Percentiles rank a stretch among this genome's conserved stretches.
Evolutionary conservation across 1,140 invertebrate species (phyloP).

Genomic region (Euura saliciscinereae): DNA sequence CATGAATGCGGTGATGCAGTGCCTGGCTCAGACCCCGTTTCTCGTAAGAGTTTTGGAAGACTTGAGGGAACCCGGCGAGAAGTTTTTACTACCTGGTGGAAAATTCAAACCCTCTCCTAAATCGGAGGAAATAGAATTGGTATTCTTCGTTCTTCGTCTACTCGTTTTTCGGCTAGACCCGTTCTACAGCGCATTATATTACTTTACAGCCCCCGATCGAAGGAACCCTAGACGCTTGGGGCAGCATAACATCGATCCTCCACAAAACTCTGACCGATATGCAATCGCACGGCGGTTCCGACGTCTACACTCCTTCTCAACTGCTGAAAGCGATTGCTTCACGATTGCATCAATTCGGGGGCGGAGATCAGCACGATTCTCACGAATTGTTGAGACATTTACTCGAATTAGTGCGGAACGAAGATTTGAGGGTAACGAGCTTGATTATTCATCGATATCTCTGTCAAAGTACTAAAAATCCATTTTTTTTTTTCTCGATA

Average conservation of each 20-base stretch:
- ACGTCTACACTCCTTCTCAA: conserved; percentile 72
- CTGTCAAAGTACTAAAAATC: neutral
- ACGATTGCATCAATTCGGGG: conserved; percentile 84
- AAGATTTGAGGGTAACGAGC: conserved; percentile 47
- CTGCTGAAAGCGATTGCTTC: conserved; percentile 78
- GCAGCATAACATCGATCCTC: conserved; percentile 61
- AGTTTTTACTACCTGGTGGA: conserved; percentile 73
- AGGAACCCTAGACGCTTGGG: conserved; percentile 74
- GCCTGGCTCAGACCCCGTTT: conserved; percentile 84
- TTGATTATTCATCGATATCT: conserved; percentile 9
- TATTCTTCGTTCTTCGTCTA: conserved; percentile 28
- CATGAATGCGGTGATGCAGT: conserved; percentile 95
- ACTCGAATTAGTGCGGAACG: conserved; percentile 77
- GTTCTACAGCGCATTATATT: neutral
- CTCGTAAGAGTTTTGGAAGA: conserved; percentile 76
- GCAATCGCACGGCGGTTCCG: conserved; percentile 55
- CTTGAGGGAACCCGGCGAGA: conserved; percentile 70
- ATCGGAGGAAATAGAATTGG: conserved; percentile 56
- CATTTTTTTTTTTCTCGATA: conserved; percentile 41
- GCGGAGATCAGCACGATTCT: conserved; percentile 95
- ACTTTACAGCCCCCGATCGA: conserved; percentile 64
- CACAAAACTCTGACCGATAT: conserved; percentile 52
- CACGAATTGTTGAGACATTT: conserved; percentile 93
- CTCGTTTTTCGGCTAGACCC: conserved; percentile 9
- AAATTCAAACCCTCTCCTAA: conserved; percentile 58